Conservation (phyloP, 2,888 invertebrate species). For the Limnephilus rhombicus region DNA sequence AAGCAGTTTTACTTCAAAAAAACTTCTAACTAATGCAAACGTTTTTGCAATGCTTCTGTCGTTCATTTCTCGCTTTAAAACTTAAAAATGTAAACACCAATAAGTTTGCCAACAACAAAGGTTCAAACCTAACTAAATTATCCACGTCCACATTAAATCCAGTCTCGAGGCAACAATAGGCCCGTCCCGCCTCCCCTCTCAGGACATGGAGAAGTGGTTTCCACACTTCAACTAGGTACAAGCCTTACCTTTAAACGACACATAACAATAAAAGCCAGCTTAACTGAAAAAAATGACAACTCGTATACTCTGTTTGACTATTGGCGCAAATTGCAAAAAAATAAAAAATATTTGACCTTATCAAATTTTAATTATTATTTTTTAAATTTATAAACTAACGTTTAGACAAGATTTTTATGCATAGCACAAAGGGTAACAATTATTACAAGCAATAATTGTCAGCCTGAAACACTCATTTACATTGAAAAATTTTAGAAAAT, state of each 20-base stretch:
- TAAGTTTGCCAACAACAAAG: conserved; percentile 3
- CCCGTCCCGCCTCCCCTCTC: conserved; percentile 5
- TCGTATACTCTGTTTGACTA: background rate
- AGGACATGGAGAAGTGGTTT: conserved; percentile 5
- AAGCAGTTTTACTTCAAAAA: no score
- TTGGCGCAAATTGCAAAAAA: background rate
- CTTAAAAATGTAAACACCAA: background rate
- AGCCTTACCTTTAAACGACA: background rate
- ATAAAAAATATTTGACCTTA: no score
- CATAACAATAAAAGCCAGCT: background rate
- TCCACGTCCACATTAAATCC: background rate
- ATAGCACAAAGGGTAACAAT: no score
- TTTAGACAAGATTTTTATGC: no score
- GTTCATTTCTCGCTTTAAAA: background rate
- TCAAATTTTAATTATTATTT: no score
- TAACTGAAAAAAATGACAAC: background rate
- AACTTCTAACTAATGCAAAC: no score
- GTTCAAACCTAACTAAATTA: background rate
- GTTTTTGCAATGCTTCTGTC: background rate
- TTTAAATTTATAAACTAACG: no score
- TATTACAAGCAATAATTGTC: no score
- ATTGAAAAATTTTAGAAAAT: no score
- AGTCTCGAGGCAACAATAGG: background rate
- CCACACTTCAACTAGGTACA: background rate
- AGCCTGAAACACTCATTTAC: no score